Base-by-base conservation (phyloP, 2,888 invertebrate genomes). In the Galeopsomyia nigrocyanea region DNA sequence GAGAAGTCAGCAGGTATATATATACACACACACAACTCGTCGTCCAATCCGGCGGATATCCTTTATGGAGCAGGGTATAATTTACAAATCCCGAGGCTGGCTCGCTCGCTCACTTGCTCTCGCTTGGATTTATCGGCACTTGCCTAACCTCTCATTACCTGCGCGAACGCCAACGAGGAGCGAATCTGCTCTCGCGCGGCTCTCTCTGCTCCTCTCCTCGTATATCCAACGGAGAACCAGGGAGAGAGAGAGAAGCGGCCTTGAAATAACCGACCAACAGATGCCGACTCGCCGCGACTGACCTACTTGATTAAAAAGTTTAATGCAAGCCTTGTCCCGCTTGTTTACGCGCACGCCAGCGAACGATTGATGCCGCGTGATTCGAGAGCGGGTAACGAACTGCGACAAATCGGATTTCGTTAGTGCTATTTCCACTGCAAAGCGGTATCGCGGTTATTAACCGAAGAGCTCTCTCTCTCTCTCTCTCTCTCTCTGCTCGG, bases 101-200 rank as follows among this genome's bases (percentile, higher is more conserved):
- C 10, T 39, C 39, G 10, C 39, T 39, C 39, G 39, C 39, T 39
- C 39, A 39, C 39, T 39, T 39, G 39, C 39, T 82, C 83, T 82
- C 82, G 84, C 78, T 26, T 85, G 85, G 83, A 86, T 86, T 86
- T 86, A 86, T 86, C 85, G 86, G 84, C 82, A 82, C 84, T 86
- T 84, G 81, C 80, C 84, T 86, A 86, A 85, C 86, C 85, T 85
- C 85, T 86, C 81, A 86, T 86, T 86, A 86, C 78, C 80, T 81
- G 80, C 57, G 55, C n/a, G 55, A 53, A 22, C 39, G 39, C 39
- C 39, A 39, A 39, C 39, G 39, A 39, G 39, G 10, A 39, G 13
- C 26, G 39, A 39, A 13, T 39, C 39, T 39, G 39, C n/a, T n/a
- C n/a, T n/a, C n/a, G n/a, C 53, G 58, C n/a, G 46, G 3, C 56